These are phyloP conservation scores for Trichopria drosophilae DNA, from an alignment of 2,888 invertebrate genomes.

Conservation along the genomic window DNA sequence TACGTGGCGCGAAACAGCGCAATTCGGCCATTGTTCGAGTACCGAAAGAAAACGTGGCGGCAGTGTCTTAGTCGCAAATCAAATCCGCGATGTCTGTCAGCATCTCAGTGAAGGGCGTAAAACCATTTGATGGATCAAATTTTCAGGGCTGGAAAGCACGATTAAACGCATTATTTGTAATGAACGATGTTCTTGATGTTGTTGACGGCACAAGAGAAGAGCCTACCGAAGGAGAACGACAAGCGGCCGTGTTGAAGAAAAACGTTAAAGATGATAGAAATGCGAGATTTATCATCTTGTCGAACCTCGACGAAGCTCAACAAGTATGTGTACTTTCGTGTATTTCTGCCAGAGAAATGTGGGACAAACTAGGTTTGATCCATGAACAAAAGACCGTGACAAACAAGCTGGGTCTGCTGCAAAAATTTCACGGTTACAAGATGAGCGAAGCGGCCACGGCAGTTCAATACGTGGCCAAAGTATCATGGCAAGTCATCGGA, in stretches of 20 bases:
- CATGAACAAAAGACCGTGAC: conserved; percentile 28
- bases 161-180: conserved; percentile 29
- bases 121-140: conserved; percentile 28
- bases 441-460: conserved; percentile 28
- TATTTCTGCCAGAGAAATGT: conserved; percentile 34
- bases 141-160: conserved; percentile 32
- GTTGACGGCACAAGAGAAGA: conserved; percentile 24
- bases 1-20: conserved; percentile 16
- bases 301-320: conserved; percentile 30
- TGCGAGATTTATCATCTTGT: conserved; percentile 36
- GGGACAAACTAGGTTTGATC: conserved; percentile 25
- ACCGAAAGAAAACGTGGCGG: conserved; percentile 2
- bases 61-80: conserved; percentile 6
- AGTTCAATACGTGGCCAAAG: conserved; percentile 29
- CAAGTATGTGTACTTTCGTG: conserved; percentile 32
- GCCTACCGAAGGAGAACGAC: conserved; percentile 16
- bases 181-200: conserved; percentile 27
- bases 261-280: conserved; percentile 33
- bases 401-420: conserved; percentile 27
- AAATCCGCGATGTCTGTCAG: conserved; percentile 27
- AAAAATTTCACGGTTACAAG: conserved; percentile 23
- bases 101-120: conserved; percentile 26
- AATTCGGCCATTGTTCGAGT: conserved; percentile 21
- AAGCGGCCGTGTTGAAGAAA: conserved; percentile 22
- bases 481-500: conserved; percentile 29